A percentile compares a stretch with the other conserved stretches of the same genome.
Evolutionary conservation across 2,888 invertebrate species (phyloP).

Genomic region (Mesochorus sp.): DNA sequence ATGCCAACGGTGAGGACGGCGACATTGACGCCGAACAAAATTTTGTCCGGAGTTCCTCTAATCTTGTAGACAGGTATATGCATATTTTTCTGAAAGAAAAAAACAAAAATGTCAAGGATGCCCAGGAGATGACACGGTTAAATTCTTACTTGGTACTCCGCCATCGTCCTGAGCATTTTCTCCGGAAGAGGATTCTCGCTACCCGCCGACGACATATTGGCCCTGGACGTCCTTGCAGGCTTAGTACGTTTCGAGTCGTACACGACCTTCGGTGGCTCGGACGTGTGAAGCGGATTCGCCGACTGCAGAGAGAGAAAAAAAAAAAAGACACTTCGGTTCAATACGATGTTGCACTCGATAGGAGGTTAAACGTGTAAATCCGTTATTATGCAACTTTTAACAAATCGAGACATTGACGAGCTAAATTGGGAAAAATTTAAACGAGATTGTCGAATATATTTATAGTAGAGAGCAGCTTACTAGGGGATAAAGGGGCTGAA

Average conservation of each 20-base stretch:
- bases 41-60: conserved; percentile 59
- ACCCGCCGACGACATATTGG: background rate
- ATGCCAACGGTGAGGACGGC: background rate
- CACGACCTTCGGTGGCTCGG: conserved; percentile 67
- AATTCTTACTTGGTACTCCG: conserved; percentile 57
- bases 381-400: too few relatives aligned
- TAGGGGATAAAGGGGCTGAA: conserved; percentile 69
- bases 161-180: conserved; percentile 42
- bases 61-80: conserved; percentile 47
- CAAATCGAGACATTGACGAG: too few relatives aligned
- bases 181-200: conserved; percentile 12
- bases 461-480: conserved; percentile 56
- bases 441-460: background rate
- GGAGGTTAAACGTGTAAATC: too few relatives aligned
- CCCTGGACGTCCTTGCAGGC: conserved; percentile 1
- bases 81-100: conserved; percentile 48
- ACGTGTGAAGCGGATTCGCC: conserved; percentile 64
- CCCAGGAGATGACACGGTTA: too few relatives aligned
- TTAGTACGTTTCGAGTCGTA: conserved; percentile 66
- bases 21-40: conserved; percentile 45
- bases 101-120: background rate
- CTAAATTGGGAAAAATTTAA: background rate
- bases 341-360: too few relatives aligned
- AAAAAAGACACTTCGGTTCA: background rate
- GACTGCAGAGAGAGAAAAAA: conserved; percentile 57